Evolutionary conservation across 1,140 invertebrate species (phyloP).

Genomic region (Lineus longissimus): DNA sequence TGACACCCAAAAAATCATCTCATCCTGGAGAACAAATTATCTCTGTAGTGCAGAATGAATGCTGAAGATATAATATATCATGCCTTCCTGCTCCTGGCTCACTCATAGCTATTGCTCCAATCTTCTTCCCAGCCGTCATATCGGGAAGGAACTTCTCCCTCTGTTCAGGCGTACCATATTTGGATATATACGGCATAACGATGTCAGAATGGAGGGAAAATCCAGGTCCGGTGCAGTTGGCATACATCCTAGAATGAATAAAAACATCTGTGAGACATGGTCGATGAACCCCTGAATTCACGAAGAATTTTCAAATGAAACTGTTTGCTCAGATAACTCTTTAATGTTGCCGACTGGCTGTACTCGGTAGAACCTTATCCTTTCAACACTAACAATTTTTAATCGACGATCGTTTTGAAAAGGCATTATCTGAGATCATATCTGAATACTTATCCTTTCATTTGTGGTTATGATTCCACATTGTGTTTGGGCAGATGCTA

Average conservation of each 20-base stretch:
- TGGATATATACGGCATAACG: slow-evolving; percentile 56
- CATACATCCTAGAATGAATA: slow-evolving; percentile 46
- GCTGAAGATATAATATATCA: too few relatives aligned
- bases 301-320: not conserved
- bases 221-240: slow-evolving; percentile 53
- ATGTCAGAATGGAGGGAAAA: slow-evolving; percentile 57
- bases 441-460: too few relatives aligned
- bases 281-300: not conserved
- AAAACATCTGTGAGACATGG: slow-evolving; percentile 2
- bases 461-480: too few relatives aligned
- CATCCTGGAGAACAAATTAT: not conserved
- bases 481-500: too few relatives aligned
- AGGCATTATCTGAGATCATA: too few relatives aligned
- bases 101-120: slow-evolving; percentile 57
- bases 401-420: too few relatives aligned
- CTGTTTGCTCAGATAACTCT: not conserved
- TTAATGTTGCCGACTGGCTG: too few relatives aligned
- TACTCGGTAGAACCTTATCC: too few relatives aligned
- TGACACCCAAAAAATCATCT: not conserved
- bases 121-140: slow-evolving; percentile 53
- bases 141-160: slow-evolving; percentile 53
- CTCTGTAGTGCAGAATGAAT: too few relatives aligned
- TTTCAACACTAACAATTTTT: too few relatives aligned
- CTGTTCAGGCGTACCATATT: slow-evolving; percentile 56
- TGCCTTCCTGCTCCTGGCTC: slow-evolving; percentile 57